Evolutionary conservation across 2,797 vertebrate species (phyloP).

Genomic region (Scarus forsteni): DNA sequence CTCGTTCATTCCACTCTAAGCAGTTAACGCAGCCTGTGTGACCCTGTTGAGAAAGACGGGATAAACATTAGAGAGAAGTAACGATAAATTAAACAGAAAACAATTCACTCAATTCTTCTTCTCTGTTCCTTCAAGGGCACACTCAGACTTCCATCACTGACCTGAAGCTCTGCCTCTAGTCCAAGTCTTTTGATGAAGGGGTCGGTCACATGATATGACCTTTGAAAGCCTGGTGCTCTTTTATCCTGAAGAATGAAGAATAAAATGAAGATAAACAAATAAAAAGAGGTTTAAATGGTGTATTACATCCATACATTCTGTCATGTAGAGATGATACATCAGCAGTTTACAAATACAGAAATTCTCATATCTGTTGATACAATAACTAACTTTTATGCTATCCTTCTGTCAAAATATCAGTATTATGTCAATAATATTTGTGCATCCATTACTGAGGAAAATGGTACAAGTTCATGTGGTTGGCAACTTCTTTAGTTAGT

Average conservation of each 20-base stretch:
- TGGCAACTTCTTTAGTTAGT: not conserved
- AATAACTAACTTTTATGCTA: too few relatives aligned
- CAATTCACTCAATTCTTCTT: not conserved
- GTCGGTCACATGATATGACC: slow-evolving; percentile 94
- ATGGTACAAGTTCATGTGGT: not conserved
- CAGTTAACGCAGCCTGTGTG: slow-evolving; percentile 99
- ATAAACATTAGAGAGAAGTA: slow-evolving; percentile 1
- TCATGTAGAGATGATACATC: not conserved
- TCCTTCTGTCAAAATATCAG: too few relatives aligned
- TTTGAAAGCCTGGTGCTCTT: slow-evolving; percentile 91
- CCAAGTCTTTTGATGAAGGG: slow-evolving; percentile 96
- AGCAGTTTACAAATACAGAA: too few relatives aligned
- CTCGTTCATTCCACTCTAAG: slow-evolving; percentile 98
- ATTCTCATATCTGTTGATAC: too few relatives aligned
- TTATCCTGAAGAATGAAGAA: slow-evolving; percentile 87
- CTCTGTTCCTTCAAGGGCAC: not conserved
- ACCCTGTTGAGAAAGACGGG: slow-evolving; percentile 84
- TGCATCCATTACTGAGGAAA: not conserved
- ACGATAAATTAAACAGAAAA: not conserved
- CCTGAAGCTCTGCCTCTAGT: slow-evolving; percentile 96
- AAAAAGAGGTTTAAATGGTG: too few relatives aligned
- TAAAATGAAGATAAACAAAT: too few relatives aligned
- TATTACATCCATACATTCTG: too few relatives aligned
- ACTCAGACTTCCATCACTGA: slow-evolving; percentile 55
- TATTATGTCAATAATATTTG: too few relatives aligned